A percentile compares a stretch with the other conserved stretches of the same genome.
Evolutionary conservation across 2,888 invertebrate species (phyloP).

Genomic region (Hetaerina titia): DNA sequence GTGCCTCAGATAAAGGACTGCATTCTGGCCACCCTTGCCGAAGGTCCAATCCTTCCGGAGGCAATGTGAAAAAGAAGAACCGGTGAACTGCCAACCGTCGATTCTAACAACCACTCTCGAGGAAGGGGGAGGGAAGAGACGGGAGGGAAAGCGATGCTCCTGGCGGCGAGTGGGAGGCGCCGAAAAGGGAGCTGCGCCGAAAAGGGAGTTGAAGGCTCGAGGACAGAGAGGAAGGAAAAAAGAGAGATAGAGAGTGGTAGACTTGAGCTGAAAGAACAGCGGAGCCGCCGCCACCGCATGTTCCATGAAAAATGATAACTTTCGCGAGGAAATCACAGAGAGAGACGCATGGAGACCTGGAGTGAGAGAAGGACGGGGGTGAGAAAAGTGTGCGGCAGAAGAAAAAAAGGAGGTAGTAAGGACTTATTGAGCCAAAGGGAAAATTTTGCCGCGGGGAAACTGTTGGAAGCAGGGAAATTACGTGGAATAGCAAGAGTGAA

Average conservation of each 20-base stretch:
- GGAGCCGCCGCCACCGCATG: neutral
- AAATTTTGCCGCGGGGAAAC: neutral
- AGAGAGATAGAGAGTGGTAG: neutral
- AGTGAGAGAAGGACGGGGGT: neutral
- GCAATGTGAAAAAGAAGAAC: too few relatives aligned
- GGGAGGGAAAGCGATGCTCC: neutral
- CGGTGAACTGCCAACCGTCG: too few relatives aligned
- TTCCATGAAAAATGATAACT: neutral
- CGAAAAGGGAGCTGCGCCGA: neutral
- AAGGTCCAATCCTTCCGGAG: too few relatives aligned
- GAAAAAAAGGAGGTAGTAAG: neutral
- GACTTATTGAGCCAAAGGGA: neutral
- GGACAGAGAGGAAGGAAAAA: neutral
- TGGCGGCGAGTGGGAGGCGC: neutral
- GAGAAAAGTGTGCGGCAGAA: neutral
- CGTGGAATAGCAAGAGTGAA: slow-evolving; percentile 7
- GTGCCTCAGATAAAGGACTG: neutral
- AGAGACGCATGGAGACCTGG: too few relatives aligned
- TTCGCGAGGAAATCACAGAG: neutral
- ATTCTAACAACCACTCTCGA: neutral
- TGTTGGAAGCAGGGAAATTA: slow-evolving; percentile 34
- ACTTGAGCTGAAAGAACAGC: neutral
- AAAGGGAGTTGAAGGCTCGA: neutral
- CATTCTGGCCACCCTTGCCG: too few relatives aligned
- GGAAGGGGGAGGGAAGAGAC: neutral